phyloP scores from a whole-genome alignment of 1,140 invertebrate genomes.

The Drosophila sucinea region DNA sequence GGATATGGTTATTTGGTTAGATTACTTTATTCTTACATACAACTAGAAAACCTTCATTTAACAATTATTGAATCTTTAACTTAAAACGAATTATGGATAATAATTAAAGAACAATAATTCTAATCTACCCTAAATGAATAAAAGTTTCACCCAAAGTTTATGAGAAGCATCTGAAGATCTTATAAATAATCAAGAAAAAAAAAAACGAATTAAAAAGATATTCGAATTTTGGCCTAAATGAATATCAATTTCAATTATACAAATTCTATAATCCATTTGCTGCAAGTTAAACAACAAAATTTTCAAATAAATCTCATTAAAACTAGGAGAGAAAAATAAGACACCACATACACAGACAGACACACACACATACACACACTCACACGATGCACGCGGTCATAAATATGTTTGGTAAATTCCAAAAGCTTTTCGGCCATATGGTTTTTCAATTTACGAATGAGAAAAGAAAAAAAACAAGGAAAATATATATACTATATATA shows the following conservation, averaged over 20 bases:
- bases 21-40: no score
- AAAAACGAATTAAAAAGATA: no score
- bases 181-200: no score
- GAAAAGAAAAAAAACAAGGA: not conserved
- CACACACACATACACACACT: not conserved
- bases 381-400: slow-evolving; percentile 2
- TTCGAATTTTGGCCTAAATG: no score
- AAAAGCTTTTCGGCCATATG: slow-evolving; percentile 48
- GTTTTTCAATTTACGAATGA: slow-evolving; percentile 45
- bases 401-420: slow-evolving; percentile 34
- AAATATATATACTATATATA: not conserved
- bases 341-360: not conserved
- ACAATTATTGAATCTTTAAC: no score
- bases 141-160: no score
- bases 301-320: not conserved
- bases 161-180: no score
- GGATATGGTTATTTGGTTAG: no score
- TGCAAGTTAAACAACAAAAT: slow-evolving; percentile 19
- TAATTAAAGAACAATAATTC: no score
- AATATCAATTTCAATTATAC: not conserved
- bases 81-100: no score
- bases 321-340: not conserved
- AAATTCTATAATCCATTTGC: slow-evolving; percentile 18
- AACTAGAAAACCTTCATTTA: no score
- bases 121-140: no score